Percentiles rank a stretch among this genome's conserved stretches.
phyloP scores from a whole-genome alignment of 2,888 invertebrate genomes.

The Noctuana brunneofusca region DNA sequence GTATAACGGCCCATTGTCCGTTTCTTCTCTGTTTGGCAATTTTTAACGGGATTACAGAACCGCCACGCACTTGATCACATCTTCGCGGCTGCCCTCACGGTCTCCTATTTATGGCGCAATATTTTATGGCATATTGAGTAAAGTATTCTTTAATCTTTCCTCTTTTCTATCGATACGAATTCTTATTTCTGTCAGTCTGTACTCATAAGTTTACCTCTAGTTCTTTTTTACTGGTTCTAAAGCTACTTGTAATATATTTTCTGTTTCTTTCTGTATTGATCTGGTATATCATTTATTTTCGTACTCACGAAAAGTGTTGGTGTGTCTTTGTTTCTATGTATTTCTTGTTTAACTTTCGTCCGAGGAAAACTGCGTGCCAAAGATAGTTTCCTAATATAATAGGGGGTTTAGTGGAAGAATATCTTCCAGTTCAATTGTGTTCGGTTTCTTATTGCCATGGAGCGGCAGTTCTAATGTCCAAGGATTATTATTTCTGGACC shows the following conservation, averaged over 20 bases:
- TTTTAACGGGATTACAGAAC: conserved; percentile 78
- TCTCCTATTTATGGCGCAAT: conserved; percentile 76
- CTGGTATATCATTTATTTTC: neutral
- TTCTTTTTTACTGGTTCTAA: neutral
- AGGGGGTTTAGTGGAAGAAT: conserved; percentile 60
- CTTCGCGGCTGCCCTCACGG: conserved; percentile 63
- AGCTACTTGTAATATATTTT: no score
- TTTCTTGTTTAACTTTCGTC: neutral
- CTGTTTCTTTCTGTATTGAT: neutral
- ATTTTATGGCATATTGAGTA: conserved; percentile 81
- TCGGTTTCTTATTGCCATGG: conserved; percentile 65
- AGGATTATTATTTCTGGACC: conserved; percentile 52
- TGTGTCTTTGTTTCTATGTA: neutral
- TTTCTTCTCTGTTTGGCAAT: conserved; percentile 80
- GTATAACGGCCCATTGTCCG: conserved; percentile 71
- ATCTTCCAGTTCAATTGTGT: conserved; percentile 65
- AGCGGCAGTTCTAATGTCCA: conserved; percentile 53
- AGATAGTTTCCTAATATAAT: conserved; percentile 66
- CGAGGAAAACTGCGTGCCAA: neutral
- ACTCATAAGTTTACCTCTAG: neutral
- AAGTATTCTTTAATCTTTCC: conserved; percentile 78
- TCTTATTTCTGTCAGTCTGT: conserved; percentile 8
- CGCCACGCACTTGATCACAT: conserved; percentile 72
- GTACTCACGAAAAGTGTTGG: neutral
- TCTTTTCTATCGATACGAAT: neutral